Conservation (phyloP, 2,113 vertebrate species). For the Marmota monax region DNA sequence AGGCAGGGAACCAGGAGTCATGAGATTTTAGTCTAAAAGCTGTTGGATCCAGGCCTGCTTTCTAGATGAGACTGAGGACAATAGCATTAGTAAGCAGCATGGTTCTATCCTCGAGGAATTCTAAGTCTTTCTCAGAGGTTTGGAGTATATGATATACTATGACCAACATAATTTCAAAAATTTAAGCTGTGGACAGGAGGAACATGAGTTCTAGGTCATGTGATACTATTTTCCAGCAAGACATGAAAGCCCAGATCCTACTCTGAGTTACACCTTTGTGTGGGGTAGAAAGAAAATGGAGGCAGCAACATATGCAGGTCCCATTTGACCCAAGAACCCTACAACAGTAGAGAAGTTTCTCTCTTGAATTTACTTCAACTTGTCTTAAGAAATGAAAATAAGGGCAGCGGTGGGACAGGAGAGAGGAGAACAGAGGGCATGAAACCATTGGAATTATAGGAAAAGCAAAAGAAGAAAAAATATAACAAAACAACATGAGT, state of each 20-base stretch:
- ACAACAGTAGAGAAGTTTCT: background rate
- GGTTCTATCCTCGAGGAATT: background rate
- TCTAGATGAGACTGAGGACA: background rate
- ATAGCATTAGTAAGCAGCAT: background rate
- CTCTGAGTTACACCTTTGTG: background rate
- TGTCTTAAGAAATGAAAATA: background rate
- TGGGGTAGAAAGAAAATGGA: background rate
- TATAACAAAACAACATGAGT: background rate
- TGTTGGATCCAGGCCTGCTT: background rate
- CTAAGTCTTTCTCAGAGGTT: background rate
- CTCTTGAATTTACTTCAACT: background rate
- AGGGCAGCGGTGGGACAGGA: rapidly evolving
- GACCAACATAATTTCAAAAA: background rate
- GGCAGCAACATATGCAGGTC: background rate
- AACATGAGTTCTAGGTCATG: background rate
- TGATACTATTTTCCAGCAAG: background rate
- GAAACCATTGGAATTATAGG: background rate
- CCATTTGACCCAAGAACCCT: background rate
- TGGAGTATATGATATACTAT: background rate
- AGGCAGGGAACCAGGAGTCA: background rate
- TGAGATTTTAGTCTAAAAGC: background rate
- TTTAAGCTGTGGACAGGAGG: background rate
- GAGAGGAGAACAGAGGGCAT: background rate
- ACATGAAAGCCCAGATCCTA: background rate
- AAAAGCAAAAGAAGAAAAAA: background rate